Percentiles rank a stretch among this genome's conserved stretches.
These are phyloP conservation scores for Sesia bembeciformis DNA, from an alignment of 2,888 invertebrate species.

Conservation along the genomic window DNA sequence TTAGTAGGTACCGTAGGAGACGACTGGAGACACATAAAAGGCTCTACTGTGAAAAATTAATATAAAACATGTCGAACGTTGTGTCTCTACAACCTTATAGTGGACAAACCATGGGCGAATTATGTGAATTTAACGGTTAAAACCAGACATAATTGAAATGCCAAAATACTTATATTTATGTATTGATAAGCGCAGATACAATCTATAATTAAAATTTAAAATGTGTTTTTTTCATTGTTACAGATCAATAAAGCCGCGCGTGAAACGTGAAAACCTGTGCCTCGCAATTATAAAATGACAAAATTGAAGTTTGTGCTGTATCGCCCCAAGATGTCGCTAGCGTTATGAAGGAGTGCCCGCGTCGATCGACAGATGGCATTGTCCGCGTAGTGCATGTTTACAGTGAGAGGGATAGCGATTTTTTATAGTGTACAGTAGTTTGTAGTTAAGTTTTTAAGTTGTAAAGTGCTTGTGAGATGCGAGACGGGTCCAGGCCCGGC, in stretches of 20 bases:
- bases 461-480: slow-evolving; percentile 52
- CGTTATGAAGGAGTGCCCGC: neutral
- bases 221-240: neutral
- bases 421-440: slow-evolving; percentile 18
- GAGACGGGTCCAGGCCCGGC: slow-evolving; percentile 57
- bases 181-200: too few relatives aligned
- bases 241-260: neutral
- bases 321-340: neutral
- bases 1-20: too few relatives aligned
- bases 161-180: too few relatives aligned
- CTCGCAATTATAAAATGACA: neutral
- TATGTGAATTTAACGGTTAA: too few relatives aligned
- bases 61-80: too few relatives aligned
- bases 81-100: too few relatives aligned
- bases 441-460: slow-evolving; percentile 19
- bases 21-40: too few relatives aligned
- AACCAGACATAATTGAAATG: too few relatives aligned
- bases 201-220: neutral
- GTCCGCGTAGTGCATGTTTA: slow-evolving; percentile 12
- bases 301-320: neutral
- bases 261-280: neutral
- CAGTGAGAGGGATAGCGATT: neutral
- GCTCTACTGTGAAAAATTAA: too few relatives aligned
- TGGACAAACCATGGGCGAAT: too few relatives aligned
- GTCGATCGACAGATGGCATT: slow-evolving; percentile 18